A percentile compares a stretch with the other conserved stretches of the same genome.
Conservation (phyloP, 2,113 vertebrate genomes). For the Ranitomeya variabilis region DNA sequence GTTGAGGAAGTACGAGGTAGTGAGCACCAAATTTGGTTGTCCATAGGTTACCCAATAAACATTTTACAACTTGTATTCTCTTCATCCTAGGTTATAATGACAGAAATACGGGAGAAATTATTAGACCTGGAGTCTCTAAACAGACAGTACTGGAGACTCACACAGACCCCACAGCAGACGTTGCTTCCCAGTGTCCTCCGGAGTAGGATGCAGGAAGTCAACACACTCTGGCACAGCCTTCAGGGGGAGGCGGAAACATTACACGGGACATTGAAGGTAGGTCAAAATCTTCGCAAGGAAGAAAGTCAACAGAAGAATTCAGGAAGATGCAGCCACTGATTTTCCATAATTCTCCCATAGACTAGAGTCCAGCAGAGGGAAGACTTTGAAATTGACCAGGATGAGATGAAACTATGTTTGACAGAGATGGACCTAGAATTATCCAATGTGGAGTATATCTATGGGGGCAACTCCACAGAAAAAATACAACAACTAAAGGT, state of each 20-base stretch:
- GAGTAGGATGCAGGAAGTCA: constrained; percentile 63
- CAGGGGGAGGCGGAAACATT: constrained; percentile 62
- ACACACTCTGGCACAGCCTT: constrained; percentile 70
- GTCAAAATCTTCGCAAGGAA: neutral
- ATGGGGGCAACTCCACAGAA: constrained; percentile 66
- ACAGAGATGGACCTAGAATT: constrained; percentile 74
- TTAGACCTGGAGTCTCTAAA: constrained; percentile 72
- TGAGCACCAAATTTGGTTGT: neutral
- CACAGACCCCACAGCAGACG: constrained; percentile 61
- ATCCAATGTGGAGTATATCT: constrained; percentile 70
- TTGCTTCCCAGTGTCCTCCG: constrained; percentile 62
- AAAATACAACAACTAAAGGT: constrained; percentile 77
- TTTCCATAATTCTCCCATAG: constrained; percentile 59
- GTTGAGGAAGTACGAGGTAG: constrained; percentile 73
- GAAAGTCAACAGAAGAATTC: neutral
- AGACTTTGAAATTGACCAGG: constrained; percentile 73
- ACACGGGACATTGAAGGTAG: constrained; percentile 67
- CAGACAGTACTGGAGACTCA: constrained; percentile 66
- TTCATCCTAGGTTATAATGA: constrained; percentile 65
- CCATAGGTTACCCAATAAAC: neutral
- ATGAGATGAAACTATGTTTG: constrained; percentile 73
- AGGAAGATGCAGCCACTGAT: neutral
- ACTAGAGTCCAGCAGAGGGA: constrained; percentile 72
- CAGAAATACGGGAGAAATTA: constrained; percentile 66
- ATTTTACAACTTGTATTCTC: neutral